Conservation (phyloP, 2,888 invertebrate species). For the Corbicula japonica region DNA sequence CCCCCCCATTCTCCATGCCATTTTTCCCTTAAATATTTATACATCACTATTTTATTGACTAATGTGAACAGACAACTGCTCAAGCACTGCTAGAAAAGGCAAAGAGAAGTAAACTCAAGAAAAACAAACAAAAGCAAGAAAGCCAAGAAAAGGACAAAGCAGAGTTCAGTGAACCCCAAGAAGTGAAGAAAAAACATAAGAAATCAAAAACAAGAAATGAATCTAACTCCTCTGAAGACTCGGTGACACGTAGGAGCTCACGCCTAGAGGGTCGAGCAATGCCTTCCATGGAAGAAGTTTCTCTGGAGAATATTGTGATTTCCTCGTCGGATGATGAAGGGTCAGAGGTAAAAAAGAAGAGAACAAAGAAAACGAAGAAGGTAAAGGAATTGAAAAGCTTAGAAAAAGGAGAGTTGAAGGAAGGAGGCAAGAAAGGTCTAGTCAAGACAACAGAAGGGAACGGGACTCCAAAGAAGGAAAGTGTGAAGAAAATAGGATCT, state of each 20-base stretch:
- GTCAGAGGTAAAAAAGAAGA: slow-evolving; percentile 22
- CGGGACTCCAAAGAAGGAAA: slow-evolving; percentile 10
- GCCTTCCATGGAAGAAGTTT: slow-evolving; percentile 63
- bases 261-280: slow-evolving; percentile 41
- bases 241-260: slow-evolving; percentile 45
- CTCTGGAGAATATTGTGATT: slow-evolving; percentile 59
- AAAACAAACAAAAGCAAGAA: slow-evolving; percentile 32
- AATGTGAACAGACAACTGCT: slow-evolving; percentile 62
- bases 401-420: slow-evolving; percentile 1
- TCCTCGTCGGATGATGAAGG: slow-evolving; percentile 57
- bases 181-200: slow-evolving; percentile 38
- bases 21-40: no score
- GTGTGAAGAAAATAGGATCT: neutral
- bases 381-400: neutral
- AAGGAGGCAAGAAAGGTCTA: slow-evolving; percentile 10
- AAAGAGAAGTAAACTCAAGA: slow-evolving; percentile 61
- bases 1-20: no score
- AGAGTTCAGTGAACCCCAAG: slow-evolving; percentile 30
- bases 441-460: neutral
- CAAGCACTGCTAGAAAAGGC: slow-evolving; percentile 71
- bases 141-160: slow-evolving; percentile 10
- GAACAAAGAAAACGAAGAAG: slow-evolving; percentile 24
- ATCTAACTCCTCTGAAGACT: slow-evolving; percentile 41
- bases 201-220: slow-evolving; percentile 24
- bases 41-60: slow-evolving; percentile 34